A percentile compares a stretch with the other conserved stretches of the same genome.
Conservation (phyloP, 2,888 invertebrate genomes). For the Lochmaea crataegi region DNA sequence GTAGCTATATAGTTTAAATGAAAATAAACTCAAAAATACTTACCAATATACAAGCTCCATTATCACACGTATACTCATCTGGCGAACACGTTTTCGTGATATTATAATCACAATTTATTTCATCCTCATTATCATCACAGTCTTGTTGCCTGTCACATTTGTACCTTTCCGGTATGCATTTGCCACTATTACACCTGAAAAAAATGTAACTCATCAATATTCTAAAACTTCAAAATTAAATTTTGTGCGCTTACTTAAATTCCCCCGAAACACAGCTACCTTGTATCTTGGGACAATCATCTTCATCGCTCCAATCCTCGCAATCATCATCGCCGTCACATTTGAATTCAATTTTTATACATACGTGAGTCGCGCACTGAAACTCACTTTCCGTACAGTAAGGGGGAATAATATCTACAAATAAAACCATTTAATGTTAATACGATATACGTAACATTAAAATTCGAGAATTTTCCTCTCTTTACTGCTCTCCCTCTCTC, state of each 20-base stretch:
- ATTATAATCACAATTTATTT: slow-evolving; percentile 72
- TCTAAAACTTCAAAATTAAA: too few relatives aligned
- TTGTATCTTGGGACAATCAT: slow-evolving; percentile 75
- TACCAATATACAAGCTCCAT: slow-evolving; percentile 81
- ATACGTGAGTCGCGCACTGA: slow-evolving; percentile 78
- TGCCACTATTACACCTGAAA: slow-evolving; percentile 77
- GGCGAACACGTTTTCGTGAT: slow-evolving; percentile 73
- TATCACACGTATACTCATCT: slow-evolving; percentile 80
- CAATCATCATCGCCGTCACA: slow-evolving; percentile 91
- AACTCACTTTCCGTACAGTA: slow-evolving; percentile 81
- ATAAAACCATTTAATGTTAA: neutral
- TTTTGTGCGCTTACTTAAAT: slow-evolving; percentile 70
- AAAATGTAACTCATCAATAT: neutral
- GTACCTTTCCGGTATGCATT: slow-evolving; percentile 83
- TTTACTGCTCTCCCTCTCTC: too few relatives aligned
- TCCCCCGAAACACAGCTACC: slow-evolving; percentile 77
- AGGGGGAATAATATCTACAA: slow-evolving; percentile 66
- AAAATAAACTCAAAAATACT: slow-evolving; percentile 12
- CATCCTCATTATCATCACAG: slow-evolving; percentile 84
- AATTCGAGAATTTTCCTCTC: too few relatives aligned
- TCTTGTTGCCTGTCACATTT: slow-evolving; percentile 84
- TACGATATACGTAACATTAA: too few relatives aligned
- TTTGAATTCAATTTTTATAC: slow-evolving; percentile 79
- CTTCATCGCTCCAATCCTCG: slow-evolving; percentile 89
- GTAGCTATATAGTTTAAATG: too few relatives aligned